Evolutionary conservation across 2,113 vertebrate genomes (phyloP), one percentile per base, ranked within the genome.

Genomic region (Nycticebus coucang): DNA sequence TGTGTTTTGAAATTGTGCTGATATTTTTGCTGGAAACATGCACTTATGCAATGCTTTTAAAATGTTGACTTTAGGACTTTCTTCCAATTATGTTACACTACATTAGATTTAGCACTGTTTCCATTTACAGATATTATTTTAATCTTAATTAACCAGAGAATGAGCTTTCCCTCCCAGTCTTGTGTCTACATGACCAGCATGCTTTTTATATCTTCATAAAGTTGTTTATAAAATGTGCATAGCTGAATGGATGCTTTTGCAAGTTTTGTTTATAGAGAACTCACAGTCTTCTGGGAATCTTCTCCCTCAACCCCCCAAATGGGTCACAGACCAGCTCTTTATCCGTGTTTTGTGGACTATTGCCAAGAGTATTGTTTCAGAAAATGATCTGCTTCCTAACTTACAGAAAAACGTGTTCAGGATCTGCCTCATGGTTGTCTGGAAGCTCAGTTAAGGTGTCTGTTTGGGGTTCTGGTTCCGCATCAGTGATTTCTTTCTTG

Each of bases 61-160:
- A 80, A 60, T 53, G 82, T 6, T 45, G 33, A 96, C 78, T 81
- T 93, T 22, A 86, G 41, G 26, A 64, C 45, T 93, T 93, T 75
- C 68, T 87, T 53, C 41, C 26, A 81, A 1, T 53, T 60, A 66
- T 17, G 45, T 81, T 77, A 87, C 13, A 87, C 33, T 77, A 87
- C 9, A n/a, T n/a, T 93, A 89, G 28, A 30, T 71, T 90, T 72
- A 57, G 12, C 28, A 81, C 87, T 90, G 22, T 74, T 84, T 91
- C 78, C 14, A 14, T 87, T 84, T 92, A 83, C 15, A 81, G 33
- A 69, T 71, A 71, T 41, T 69, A 30, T 84, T 94, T 86, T 86
- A 69, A 37, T 91, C 35, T 71, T 78, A 78, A 79, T 91, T 87
- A 93, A 22, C 21, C 66, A 57, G 21, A 95, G 26, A 41, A 68